A percentile compares a stretch with the other conserved stretches of the same genome.
Evolutionary conservation across 1,140 invertebrate species (phyloP).

Genomic region (Coboldia fuscipes): DNA sequence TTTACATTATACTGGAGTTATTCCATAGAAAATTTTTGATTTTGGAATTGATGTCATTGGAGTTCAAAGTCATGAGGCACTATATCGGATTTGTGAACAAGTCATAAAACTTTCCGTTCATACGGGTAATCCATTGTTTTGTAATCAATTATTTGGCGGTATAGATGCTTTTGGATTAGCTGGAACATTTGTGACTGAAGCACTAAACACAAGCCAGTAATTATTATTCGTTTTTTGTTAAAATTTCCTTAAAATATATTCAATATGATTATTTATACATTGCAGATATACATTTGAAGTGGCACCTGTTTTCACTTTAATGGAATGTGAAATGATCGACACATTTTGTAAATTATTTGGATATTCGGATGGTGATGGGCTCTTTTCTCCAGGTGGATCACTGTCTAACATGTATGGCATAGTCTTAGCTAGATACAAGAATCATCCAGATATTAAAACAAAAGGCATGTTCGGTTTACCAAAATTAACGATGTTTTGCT

Average conservation of each 20-base stretch:
- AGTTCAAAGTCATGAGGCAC: constrained; percentile 20
- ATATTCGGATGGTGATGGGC: constrained; percentile 39
- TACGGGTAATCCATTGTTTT: constrained; percentile 45
- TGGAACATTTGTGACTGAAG: constrained; percentile 51
- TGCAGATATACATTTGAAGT: constrained; percentile 57
- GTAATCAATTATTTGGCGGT: constrained; percentile 57
- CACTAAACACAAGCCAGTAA: constrained; percentile 58
- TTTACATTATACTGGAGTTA: neutral
- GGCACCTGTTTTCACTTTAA: constrained; percentile 48
- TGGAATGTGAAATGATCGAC: constrained; percentile 39
- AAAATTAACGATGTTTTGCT: constrained; percentile 43
- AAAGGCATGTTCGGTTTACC: constrained; percentile 36
- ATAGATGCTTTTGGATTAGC: constrained; percentile 47
- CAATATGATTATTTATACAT: constrained; percentile 1
- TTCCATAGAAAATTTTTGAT: constrained; percentile 23
- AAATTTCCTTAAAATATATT: neutral
- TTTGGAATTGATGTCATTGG: constrained; percentile 26
- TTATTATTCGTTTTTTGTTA: neutral
- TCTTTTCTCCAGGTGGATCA: constrained; percentile 66
- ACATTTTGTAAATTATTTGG: constrained; percentile 41
- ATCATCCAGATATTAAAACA: constrained; percentile 50
- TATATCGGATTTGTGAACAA: constrained; percentile 28
- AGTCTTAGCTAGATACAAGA: constrained; percentile 49
- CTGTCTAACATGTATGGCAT: constrained; percentile 74
- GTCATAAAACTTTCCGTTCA: constrained; percentile 48